A percentile compares a stretch with the other conserved stretches of the same genome.
phyloP scores from a whole-genome alignment of 2,888 invertebrate genomes.

The Bombylius discolor region DNA sequence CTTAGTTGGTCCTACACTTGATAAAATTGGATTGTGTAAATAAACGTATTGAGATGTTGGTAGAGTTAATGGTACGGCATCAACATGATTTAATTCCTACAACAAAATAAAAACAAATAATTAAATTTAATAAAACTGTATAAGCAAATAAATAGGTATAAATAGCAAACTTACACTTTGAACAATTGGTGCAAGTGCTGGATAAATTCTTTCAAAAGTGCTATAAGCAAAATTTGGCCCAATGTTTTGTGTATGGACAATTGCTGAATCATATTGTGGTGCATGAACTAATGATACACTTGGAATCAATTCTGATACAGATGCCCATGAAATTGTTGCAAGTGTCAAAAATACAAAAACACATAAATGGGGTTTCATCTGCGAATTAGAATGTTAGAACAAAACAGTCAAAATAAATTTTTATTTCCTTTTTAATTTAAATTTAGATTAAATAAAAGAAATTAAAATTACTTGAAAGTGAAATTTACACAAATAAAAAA shows the following conservation, averaged over 20 bases:
- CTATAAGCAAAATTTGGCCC: conserved; percentile 43
- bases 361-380: conserved; percentile 8
- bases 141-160: background rate
- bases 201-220: conserved; percentile 33
- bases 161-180: background rate
- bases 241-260: conserved; percentile 38
- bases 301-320: conserved; percentile 9
- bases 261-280: conserved; percentile 38
- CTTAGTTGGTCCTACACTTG: conserved; percentile 8
- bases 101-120: background rate
- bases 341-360: conserved; percentile 3
- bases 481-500: too few species aligned
- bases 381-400: background rate
- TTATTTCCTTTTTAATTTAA: background rate
- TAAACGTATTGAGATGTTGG: conserved; percentile 2
- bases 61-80: background rate
- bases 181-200: background rate
- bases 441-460: too few species aligned
- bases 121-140: background rate
- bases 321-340: conserved; percentile 4
- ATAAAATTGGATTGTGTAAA: conserved; percentile 5
- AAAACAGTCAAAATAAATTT: background rate
- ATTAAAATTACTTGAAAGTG: too few species aligned
- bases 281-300: conserved; percentile 22
- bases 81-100: background rate